Percentiles rank a stretch among this genome's conserved stretches.
Conservation (phyloP, 2,888 invertebrate genomes). For the Synanthedon tipuliformis region DNA sequence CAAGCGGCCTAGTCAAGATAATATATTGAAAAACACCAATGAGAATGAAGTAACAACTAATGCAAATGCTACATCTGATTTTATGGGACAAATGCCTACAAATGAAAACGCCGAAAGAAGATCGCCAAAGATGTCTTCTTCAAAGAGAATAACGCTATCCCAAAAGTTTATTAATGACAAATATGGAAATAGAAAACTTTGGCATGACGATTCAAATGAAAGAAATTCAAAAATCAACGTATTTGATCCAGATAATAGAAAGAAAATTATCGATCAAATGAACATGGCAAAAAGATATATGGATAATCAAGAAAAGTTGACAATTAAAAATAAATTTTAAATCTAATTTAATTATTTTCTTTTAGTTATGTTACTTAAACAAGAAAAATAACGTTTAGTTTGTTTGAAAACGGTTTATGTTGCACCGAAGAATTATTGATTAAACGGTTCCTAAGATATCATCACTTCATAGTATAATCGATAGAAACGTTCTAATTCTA, state of each 20-base stretch:
- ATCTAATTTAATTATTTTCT: not conserved
- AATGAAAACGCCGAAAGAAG: conserved; percentile 43
- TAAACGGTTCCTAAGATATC: conserved; percentile 36
- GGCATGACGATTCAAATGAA: conserved; percentile 51
- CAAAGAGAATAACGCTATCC: conserved; percentile 53
- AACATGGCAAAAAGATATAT: conserved; percentile 41
- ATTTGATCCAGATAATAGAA: conserved; percentile 46
- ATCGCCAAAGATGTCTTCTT: conserved; percentile 44
- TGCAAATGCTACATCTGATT: conserved; percentile 60
- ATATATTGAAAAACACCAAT: conserved; percentile 14
- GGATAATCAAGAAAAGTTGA: conserved; percentile 27
- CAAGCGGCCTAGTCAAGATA: conserved; percentile 54
- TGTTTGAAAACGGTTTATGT: no score
- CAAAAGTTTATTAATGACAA: conserved; percentile 68
- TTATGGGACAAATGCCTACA: conserved; percentile 55
- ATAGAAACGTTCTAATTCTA: conserved; percentile 19
- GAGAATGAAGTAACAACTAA: conserved; percentile 20
- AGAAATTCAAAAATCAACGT: conserved; percentile 35
- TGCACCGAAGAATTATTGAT: conserved; percentile 25
- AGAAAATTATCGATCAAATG: conserved; percentile 47
- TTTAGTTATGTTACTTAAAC: not conserved
- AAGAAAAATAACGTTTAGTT: no score
- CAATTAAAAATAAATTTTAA: conserved; percentile 30
- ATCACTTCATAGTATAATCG: conserved; percentile 34
- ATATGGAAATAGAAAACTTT: conserved; percentile 61